Percentiles rank a stretch among this genome's conserved stretches.
Evolutionary conservation across 1,140 invertebrate genomes (phyloP).

Genomic region (Portunus trituberculatus): DNA sequence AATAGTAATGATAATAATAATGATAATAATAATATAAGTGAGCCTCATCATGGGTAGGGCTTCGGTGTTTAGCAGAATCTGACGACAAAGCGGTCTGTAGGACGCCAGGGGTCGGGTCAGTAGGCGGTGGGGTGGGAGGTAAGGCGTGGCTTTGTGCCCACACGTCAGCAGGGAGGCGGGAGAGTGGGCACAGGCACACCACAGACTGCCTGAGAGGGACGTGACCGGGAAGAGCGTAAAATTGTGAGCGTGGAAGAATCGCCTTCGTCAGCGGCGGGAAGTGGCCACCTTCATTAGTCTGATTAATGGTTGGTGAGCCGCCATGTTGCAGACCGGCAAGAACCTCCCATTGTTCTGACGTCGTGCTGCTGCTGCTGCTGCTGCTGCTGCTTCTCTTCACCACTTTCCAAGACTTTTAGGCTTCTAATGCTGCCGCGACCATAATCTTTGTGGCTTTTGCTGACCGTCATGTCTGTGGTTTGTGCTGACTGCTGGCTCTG

Average conservation of each 20-base stretch:
- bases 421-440: not conserved
- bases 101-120: too few relatives aligned
- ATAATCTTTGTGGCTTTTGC: too few relatives aligned
- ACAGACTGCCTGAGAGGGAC: not conserved
- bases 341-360: conserved; percentile 61
- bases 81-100: too few relatives aligned
- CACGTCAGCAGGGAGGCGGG: not conserved
- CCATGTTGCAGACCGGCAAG: conserved; percentile 55
- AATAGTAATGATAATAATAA: too few relatives aligned
- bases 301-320: conserved; percentile 69
- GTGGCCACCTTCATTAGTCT: conserved; percentile 74
- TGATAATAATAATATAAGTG: too few relatives aligned
- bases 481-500: too few relatives aligned
- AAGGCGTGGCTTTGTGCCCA: too few relatives aligned
- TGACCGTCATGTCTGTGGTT: too few relatives aligned
- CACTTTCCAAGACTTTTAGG: not conserved
- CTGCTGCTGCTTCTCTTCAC: not conserved
- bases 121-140: too few relatives aligned
- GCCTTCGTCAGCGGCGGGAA: conserved; percentile 71
- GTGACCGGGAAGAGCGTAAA: conserved; percentile 49
- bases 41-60: too few relatives aligned
- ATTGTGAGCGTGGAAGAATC: conserved; percentile 69
- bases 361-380: conserved; percentile 5
- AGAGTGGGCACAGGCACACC: too few relatives aligned
- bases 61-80: too few relatives aligned